Base-by-base conservation (phyloP, 1,140 invertebrate species). In the Caerostris extrusa region DNA sequence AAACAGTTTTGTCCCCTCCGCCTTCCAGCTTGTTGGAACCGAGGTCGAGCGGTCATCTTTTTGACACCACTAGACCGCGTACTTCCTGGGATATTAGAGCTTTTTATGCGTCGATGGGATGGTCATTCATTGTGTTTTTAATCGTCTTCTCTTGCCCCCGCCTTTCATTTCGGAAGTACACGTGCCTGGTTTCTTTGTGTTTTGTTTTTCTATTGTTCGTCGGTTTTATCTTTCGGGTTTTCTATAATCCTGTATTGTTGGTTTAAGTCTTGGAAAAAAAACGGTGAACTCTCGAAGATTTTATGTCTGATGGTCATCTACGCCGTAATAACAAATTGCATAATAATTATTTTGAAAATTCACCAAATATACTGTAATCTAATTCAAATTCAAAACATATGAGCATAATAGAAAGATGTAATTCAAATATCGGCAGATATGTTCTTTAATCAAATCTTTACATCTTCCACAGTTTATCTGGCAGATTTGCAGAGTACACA, bases 11-110 rank as follows among this genome's bases (percentile, higher is more conserved):
- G 57, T 87, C 69, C 69, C 8, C 69, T n/a, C 69, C n/a, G n/a
- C n/a, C n/a, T n/a, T n/a, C n/a, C n/a, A n/a, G n/a, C n/a, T n/a
- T n/a, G n/a, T n/a, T n/a, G n/a, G 89, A 81, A 81, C 55, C 56
- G 64, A 81, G 89, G 89, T 90, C 89, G 19, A 1, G 71, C 19
- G 56, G 53, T 58, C 53, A n/a, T 67, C 89, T 69, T 90, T 90
- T 90, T 69, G 89, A 8, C 89, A 71, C 19, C 89, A 90, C 89
- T 56, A 90, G 89, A 90, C 89, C 89, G 71, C 89, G 71, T 90
- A 71, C 71, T 90, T 90, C 89, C 89, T 90, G 71, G 58, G 57
- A 90, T 10, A 60, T 4, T 8, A 50, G 71, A 77, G 71, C 50
- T 34, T 34, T n/a, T n/a, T n/a, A 77, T 77, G 71, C 71, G 71